Conservation (phyloP, 1,140 invertebrate genomes). For the Bombus picipes region DNA sequence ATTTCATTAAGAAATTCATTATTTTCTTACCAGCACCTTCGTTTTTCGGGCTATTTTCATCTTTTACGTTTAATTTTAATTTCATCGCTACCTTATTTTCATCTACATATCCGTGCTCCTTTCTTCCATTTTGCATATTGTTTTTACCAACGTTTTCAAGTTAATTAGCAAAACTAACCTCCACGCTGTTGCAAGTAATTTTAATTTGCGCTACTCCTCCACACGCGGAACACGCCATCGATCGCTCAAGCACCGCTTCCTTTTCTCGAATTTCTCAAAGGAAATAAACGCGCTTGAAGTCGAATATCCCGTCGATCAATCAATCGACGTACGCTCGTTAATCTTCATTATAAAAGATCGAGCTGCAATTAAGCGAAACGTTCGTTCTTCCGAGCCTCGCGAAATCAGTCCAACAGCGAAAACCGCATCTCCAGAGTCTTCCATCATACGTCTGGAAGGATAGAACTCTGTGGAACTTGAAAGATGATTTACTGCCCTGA, state of each 20-base stretch:
- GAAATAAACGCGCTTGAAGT: slow-evolving; percentile 19
- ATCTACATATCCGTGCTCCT: not conserved
- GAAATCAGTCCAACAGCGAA: slow-evolving; percentile 34
- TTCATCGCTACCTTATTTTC: not conserved
- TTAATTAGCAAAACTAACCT: not conserved
- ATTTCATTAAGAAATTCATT: not conserved
- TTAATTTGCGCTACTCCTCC: not conserved
- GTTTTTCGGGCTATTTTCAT: not conserved
- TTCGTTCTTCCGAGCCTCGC: slow-evolving; percentile 4
- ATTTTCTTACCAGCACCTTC: no score
- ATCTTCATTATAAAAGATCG: slow-evolving; percentile 59
- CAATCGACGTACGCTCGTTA: slow-evolving; percentile 41
- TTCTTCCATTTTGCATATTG: not conserved
- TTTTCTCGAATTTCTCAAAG: not conserved
- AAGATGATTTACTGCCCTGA: slow-evolving; percentile 32
- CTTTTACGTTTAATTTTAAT: not conserved
- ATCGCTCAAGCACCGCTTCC: not conserved
- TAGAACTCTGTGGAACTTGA: slow-evolving; percentile 35
- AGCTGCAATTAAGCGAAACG: slow-evolving; percentile 64
- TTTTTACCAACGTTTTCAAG: not conserved
- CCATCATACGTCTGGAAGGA: slow-evolving; percentile 36
- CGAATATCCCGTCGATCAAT: slow-evolving; percentile 45
- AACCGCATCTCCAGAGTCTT: slow-evolving; percentile 20
- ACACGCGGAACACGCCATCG: not conserved
- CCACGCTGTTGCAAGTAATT: not conserved